Base-by-base conservation (phyloP, 2,888 invertebrate genomes). In the Drosophila ezoana region DNA sequence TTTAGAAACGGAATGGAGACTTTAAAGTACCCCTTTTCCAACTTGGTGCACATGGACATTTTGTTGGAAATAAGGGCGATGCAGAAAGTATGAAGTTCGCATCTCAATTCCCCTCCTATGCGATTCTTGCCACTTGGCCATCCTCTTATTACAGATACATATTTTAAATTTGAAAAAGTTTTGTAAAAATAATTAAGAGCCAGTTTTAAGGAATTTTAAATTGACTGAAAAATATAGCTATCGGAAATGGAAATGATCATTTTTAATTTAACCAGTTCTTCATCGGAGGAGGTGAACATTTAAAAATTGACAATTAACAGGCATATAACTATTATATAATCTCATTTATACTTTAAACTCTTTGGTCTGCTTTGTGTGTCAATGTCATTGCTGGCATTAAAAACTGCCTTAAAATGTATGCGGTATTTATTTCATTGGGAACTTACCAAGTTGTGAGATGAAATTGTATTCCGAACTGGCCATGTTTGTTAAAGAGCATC, bases 31-130 rank as follows among this genome's bases (percentile, higher is more conserved):
- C 87, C 0, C 48, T 76, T 1, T 69, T 90, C 16, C 92, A 93
- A 71, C 65, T 94, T 18, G 93, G 92, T 1, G 79, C 93, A n/a
- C 89, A 90, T 2, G 93, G 92, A 13, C 93, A 93, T 76, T 93
- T 92, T 66, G 89, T 92, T 37, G 90, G 92, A n/a, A 90, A 92
- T 63, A 72, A 81, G 2, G 91, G 92, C 63, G 93, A 93, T 20
- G 82, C 87, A 2, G 89, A 92, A 43, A 93, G 92, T 74, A 68
- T 90, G 44, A 73, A 90, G 13, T 92, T 94, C 60, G 76, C 93
- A 40, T 76, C 89, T 4, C 88, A 91, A 62, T 93, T 94, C 79
- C 94, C 94, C 0, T 76, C 91, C 4, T 94, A 93, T 92, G 89
- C 93, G 0, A 76, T 90, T 91, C 5, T 92, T 91, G 72, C 74